Base-by-base conservation (phyloP, 1,140 invertebrate genomes). In the Glossosoma conforme region DNA sequence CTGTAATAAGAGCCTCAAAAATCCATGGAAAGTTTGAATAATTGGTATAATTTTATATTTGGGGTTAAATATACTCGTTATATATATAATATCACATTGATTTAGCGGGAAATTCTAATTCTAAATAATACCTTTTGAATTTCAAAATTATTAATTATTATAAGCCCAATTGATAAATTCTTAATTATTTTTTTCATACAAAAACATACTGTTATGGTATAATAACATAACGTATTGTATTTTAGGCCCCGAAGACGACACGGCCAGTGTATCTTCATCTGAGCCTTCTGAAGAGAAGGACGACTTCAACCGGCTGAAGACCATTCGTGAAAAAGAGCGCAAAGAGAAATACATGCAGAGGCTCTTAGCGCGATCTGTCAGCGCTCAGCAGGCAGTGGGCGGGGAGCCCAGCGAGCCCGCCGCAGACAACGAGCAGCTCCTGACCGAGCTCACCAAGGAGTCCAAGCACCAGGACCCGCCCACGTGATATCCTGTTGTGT, bases 311-410 rank as follows among this genome's bases (percentile, higher is more conserved):
- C 63, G 70, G 0, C 58, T 74, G 20, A 65, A 69, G 32, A 67
- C 62, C 22, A 65, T 64, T 14, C 60, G 72, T 0, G 69, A 72
- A 20, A 65, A 69, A 51, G 64, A 69, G 40, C 62, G 70, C 3
- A 54, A 62, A 8, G 69, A 68, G 2, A 71, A 69, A 46, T 68
- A 72, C 37, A 54, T 68, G 28, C 70, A 73, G 53, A 71, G 71
- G 47, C 52, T 74, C 3, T 65, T 72, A 62, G 72, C 70, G 1
- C 64, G 72, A 21, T 74, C 72, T 11, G 61, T 74, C 14, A 73
- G 70, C 50, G 70, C 70, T 13, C 72, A 74, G 56, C 72, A 73
- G 66, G 69, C 69, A 24, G 35, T 58, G 11, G 32, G 15, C 3
- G 54, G 13, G 1, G 52, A 54, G 5, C 33, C 3, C 22, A 42